Conservation (phyloP, 2,113 vertebrate species). For the Mandrillus leucophaeus region DNA sequence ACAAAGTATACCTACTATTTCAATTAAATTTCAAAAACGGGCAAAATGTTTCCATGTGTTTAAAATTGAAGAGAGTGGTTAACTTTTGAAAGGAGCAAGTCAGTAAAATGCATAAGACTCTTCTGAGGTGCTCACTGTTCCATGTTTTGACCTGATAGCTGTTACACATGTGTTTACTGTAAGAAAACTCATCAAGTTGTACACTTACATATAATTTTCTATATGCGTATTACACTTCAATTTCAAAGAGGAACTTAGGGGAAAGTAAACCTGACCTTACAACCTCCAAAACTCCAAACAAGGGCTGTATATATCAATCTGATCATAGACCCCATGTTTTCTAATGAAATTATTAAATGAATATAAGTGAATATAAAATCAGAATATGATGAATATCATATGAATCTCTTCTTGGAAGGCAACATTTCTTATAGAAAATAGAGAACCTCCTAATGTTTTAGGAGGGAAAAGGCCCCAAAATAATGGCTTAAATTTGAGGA, state of each 20-base stretch:
- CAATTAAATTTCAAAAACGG: not conserved
- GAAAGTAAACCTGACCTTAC: not conserved
- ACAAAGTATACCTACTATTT: not conserved
- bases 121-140: not conserved
- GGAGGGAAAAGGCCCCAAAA: not conserved
- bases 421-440: not conserved
- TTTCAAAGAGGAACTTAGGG: not conserved
- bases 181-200: not conserved
- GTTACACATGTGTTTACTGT: not conserved
- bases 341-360: constrained; percentile 1
- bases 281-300: not conserved
- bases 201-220: not conserved
- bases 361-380: not conserved
- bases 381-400: not conserved
- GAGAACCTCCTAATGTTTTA: not conserved
- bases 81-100: not conserved
- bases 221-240: not conserved
- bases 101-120: not conserved
- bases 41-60: not conserved
- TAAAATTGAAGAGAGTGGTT: not conserved
- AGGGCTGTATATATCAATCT: not conserved
- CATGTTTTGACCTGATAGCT: not conserved
- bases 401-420: not conserved
- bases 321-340: not conserved
- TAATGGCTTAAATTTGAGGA: not conserved